Percentiles rank a stretch among this genome's conserved stretches.
Evolutionary conservation across 2,888 invertebrate species (phyloP).

Genomic region (Caenorhabditis becei): DNA sequence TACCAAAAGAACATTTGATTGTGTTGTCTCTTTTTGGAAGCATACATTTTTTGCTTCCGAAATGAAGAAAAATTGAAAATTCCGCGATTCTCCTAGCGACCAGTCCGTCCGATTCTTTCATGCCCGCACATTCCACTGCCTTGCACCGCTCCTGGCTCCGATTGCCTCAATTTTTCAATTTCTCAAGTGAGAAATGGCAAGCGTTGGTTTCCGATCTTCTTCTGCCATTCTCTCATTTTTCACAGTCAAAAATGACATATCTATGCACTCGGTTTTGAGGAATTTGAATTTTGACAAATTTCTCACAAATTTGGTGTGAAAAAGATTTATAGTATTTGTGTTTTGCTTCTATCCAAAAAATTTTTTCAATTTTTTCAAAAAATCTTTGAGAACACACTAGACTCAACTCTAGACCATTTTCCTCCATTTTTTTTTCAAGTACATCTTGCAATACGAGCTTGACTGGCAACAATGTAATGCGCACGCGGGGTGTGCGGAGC

Average conservation of each 20-base stretch:
- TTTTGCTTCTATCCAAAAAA: too few relatives aligned
- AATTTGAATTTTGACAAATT: too few relatives aligned
- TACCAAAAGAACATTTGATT: constrained; percentile 1
- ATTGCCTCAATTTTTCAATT: constrained; percentile 20
- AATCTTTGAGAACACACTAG: background rate
- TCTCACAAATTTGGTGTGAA: too few relatives aligned
- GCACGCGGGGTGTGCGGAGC: constrained; percentile 19
- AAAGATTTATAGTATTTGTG: too few relatives aligned
- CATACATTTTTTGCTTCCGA: constrained; percentile 1
- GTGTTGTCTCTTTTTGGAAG: background rate
- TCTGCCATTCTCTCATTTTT: constrained; percentile 7
- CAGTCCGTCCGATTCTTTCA: background rate
- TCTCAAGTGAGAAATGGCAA: constrained; percentile 1
- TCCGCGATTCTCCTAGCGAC: constrained; percentile 38
- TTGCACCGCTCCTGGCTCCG: constrained; percentile 2
- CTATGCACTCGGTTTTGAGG: background rate
- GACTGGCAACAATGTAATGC: constrained; percentile 52
- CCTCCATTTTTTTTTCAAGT: constrained; percentile 36
- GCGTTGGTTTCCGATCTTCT: background rate
- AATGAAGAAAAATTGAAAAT: constrained; percentile 10
- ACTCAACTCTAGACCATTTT: background rate
- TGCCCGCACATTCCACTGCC: background rate
- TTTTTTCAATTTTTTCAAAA: too few relatives aligned
- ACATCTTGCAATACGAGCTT: constrained; percentile 55
- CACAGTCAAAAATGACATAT: background rate